Percentiles rank a stretch among this genome's conserved stretches.
phyloP scores from a whole-genome alignment of 1,140 invertebrate genomes.

The Hypothenemus hampei region DNA sequence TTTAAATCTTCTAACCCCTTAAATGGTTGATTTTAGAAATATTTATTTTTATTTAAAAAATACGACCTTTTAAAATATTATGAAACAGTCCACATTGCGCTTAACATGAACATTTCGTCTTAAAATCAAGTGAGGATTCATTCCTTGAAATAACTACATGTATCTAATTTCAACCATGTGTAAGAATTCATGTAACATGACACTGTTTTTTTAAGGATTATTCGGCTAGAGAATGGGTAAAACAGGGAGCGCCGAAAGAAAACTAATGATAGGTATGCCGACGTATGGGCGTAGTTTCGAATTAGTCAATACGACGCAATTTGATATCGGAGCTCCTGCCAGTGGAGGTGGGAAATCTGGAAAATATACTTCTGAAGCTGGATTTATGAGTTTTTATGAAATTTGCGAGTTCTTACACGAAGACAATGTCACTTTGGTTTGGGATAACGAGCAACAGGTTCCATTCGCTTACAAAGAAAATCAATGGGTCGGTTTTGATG shows the following conservation, averaged over 20 bases:
- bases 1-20: no score
- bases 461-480: conserved; percentile 87
- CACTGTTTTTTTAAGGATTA: conserved; percentile 78
- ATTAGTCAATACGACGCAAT: conserved; percentile 79
- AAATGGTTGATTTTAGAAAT: no score
- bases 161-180: no score
- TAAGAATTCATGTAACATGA: no score
- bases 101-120: no score
- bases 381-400: conserved; percentile 93
- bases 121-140: no score
- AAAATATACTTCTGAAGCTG: conserved; percentile 81
- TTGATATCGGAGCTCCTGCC: conserved; percentile 89
- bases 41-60: no score
- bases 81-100: no score
- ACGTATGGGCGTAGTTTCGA: conserved; percentile 94
- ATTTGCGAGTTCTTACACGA: conserved; percentile 88
- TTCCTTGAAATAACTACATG: no score
- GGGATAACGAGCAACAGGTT: conserved; percentile 94
- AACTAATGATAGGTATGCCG: conserved; percentile 91
- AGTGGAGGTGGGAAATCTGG: conserved; percentile 78
- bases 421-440: conserved; percentile 89
- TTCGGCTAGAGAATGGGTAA: conserved; percentile 87
- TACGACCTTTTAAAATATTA: no score
- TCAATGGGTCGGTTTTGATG: conserved; percentile 96
- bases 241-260: conserved; percentile 93